Evolutionary conservation across 2,797 vertebrate species (phyloP).

Genomic region (Lateolabrax maculatus): DNA sequence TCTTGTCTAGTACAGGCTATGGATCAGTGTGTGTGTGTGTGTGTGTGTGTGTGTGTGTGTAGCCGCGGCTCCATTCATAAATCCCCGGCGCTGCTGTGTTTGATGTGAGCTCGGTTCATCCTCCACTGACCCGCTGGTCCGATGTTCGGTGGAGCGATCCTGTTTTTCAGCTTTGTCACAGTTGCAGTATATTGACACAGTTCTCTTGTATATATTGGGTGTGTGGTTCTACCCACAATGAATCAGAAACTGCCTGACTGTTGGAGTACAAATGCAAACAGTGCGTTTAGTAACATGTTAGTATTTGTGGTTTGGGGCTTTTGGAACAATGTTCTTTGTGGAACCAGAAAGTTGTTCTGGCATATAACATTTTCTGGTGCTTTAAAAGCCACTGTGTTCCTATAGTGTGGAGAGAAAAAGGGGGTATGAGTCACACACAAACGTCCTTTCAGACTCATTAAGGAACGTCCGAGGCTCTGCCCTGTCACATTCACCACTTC

Average conservation of each 20-base stretch:
- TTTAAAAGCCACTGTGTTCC: neutral
- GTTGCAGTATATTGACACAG: neutral
- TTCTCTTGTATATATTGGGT: too few relatives aligned
- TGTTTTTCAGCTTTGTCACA: constrained; percentile 44
- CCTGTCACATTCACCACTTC: constrained; percentile 13
- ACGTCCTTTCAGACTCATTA: constrained; percentile 23
- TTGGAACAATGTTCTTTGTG: neutral
- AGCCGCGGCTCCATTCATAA: constrained; percentile 76
- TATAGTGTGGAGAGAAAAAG: neutral
- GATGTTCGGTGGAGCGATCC: constrained; percentile 16
- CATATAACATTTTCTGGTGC: neutral
- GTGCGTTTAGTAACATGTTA: neutral
- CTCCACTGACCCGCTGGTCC: constrained; percentile 43
- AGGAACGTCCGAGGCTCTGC: constrained; percentile 16
- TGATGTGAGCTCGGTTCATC: constrained; percentile 25
- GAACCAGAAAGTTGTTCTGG: neutral
- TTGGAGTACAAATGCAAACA: neutral
- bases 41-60: neutral
- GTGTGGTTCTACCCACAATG: neutral
- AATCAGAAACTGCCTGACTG: neutral
- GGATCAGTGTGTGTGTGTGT: constrained; percentile 39
- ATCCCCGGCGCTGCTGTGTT: constrained; percentile 40
- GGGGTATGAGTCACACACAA: constrained; percentile 38
- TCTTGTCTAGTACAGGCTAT: constrained; percentile 46
- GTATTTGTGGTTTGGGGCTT: neutral